These are phyloP conservation scores for Pachyrhynchus sulphureomaculatus DNA, from an alignment of 1,140 invertebrate genomes.

Conservation along the genomic window DNA sequence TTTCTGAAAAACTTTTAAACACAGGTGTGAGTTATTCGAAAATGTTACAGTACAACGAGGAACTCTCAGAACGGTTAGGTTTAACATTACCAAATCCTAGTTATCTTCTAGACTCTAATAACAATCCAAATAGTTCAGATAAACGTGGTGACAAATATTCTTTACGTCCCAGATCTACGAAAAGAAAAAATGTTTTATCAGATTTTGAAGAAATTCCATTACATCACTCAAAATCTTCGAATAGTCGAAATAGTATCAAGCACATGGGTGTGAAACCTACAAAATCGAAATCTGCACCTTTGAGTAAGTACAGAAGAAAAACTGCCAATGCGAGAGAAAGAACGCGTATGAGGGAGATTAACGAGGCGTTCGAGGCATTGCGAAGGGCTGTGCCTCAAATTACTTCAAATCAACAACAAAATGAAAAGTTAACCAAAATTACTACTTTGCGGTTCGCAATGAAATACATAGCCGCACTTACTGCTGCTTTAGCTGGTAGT, in stretches of 20 bases:
- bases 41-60: constrained; percentile 44
- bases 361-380: constrained; percentile 80
- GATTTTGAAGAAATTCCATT: constrained; percentile 31
- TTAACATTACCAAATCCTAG: constrained; percentile 33
- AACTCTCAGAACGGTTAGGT: constrained; percentile 44
- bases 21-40: too few relatives aligned
- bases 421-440: constrained; percentile 85
- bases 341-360: constrained; percentile 84
- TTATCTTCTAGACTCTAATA: constrained; percentile 37
- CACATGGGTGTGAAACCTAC: constrained; percentile 41
- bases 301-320: constrained; percentile 86
- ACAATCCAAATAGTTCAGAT: constrained; percentile 29
- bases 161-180: constrained; percentile 42
- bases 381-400: constrained; percentile 70
- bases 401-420: constrained; percentile 53
- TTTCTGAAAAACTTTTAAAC: too few relatives aligned
- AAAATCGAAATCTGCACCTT: constrained; percentile 73
- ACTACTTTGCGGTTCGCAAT: constrained; percentile 83
- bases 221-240: background rate
- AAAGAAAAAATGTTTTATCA: constrained; percentile 28
- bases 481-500: constrained; percentile 47
- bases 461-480: constrained; percentile 79
- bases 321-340: constrained; percentile 87
- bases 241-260: constrained; percentile 2
- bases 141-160: constrained; percentile 48